These are phyloP conservation scores for Rutilus rutilus DNA, from an alignment of 2,113 vertebrate genomes.

Conservation along the genomic window DNA sequence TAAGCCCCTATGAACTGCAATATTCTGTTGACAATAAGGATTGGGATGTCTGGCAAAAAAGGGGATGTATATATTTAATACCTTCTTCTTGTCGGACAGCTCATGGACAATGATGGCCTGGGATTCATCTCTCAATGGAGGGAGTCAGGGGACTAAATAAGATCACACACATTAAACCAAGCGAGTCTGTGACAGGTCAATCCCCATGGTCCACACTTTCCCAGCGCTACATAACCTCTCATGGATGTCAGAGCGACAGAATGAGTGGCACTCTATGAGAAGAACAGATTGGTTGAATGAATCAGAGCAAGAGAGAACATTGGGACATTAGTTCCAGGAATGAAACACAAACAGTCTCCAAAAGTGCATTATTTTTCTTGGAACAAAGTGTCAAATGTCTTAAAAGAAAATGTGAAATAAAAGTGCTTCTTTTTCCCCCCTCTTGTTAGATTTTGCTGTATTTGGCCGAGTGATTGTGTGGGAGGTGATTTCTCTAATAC, in stretches of 20 bases:
- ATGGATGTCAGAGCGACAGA: slow-evolving; percentile 16
- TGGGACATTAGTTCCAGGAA: neutral
- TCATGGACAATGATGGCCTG: slow-evolving; percentile 7
- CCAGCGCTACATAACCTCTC: neutral
- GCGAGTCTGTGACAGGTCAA: slow-evolving; percentile 41
- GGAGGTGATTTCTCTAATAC: no score
- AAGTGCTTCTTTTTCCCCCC: no score
- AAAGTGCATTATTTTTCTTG: neutral
- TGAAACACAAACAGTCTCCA: neutral
- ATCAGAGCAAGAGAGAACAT: neutral
- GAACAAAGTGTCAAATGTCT: neutral
- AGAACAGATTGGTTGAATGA: neutral
- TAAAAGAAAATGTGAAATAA: no score
- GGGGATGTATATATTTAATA: neutral
- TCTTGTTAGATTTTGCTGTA: no score
- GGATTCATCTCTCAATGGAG: slow-evolving; percentile 9
- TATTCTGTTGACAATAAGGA: slow-evolving; percentile 28
- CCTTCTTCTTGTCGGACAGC: slow-evolving; percentile 24
- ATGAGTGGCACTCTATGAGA: neutral
- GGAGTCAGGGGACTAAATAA: slow-evolving; percentile 1
- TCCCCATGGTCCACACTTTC: slow-evolving; percentile 1
- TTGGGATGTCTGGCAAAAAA: slow-evolving; percentile 4
- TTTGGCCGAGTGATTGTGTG: no score
- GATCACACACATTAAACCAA: slow-evolving; percentile 18
- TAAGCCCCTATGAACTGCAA: neutral